Base-by-base conservation (phyloP, 2,888 invertebrate species). In the Eristalis tenax region DNA sequence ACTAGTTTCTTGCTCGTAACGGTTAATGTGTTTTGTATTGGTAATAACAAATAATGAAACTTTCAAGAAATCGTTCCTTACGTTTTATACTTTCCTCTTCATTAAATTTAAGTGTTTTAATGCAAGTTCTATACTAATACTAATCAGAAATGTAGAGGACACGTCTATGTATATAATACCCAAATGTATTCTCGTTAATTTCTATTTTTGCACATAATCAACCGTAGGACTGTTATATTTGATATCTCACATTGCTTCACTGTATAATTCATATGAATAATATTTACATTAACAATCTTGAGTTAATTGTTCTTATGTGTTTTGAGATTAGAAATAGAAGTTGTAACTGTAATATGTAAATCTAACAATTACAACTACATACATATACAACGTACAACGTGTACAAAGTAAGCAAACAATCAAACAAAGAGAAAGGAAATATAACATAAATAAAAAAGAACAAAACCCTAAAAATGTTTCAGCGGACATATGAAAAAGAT, bases 231-330 rank as follows among this genome's bases (percentile, higher is more conserved):
- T 79, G 28, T 73, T 35, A 43, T 6, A 32, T 57, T 43, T 50
- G 1, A 50, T 50, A 50, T 56, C 61, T 71, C 28, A 68, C 50
- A 35, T 65, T 66, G 13, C 28, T 71, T 38, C 35, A 71, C 71
- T 32, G 28, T 50, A 50, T 65, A 57, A 35, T 64, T 73, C 57
- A n/a, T 65, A 69, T 77, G 74, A 82, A 74, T 77, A 82, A 77
- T 86, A 86, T 82, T 86, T 85, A 85, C 84, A 85, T 81, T 73
- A 71, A 80, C 80, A 75, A 76, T 80, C 70, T 75, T 80, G 59
- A 50, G 32, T 83, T 69, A 22, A 13, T 74, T 61, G 18, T 35
- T n/a, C 57, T 63, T 82, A 70, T 74, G 80, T 85, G 35, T 74
- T 69, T 50, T 50, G 50, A 50, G n/a, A 18, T 50, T 50, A 18